phyloP scores from a whole-genome alignment of 2,113 vertebrate species.

The Galbula dea region DNA sequence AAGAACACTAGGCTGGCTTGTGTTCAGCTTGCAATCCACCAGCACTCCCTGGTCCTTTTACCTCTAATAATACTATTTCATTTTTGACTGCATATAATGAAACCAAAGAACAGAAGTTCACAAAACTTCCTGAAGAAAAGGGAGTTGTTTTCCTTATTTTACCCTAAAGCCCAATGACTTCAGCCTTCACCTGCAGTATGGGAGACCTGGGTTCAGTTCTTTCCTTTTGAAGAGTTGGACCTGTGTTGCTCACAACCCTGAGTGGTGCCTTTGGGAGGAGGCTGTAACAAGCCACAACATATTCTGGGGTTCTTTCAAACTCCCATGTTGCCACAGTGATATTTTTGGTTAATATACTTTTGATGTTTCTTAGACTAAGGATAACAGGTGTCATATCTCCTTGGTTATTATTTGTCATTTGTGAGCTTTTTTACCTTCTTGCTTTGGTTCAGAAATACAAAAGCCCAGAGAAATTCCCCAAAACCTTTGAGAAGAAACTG shows the following conservation, averaged over 20 bases:
- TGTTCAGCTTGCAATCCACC: neutral
- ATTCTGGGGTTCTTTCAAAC: neutral
- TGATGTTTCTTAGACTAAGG: neutral
- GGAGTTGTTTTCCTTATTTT: neutral
- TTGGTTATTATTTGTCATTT: neutral
- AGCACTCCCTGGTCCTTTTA: neutral
- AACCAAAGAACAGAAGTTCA: neutral
- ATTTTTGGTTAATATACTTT: neutral
- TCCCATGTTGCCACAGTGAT: neutral
- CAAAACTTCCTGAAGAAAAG: neutral
- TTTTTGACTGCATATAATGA: neutral
- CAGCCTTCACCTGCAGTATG: neutral
- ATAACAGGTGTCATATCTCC: neutral
- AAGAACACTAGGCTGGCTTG: neutral
- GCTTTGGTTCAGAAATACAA: neutral
- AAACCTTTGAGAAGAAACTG: neutral
- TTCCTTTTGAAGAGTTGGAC: neutral
- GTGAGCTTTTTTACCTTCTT: neutral
- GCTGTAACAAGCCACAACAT: constrained; percentile 19
- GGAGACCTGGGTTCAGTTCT: neutral
- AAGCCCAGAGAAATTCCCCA: neutral
- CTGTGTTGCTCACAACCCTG: neutral
- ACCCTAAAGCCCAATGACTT: neutral
- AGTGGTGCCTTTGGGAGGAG: neutral
- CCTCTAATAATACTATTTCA: neutral